phyloP scores from a whole-genome alignment of 2,888 invertebrate genomes.

The Polyommatus iphigenia region DNA sequence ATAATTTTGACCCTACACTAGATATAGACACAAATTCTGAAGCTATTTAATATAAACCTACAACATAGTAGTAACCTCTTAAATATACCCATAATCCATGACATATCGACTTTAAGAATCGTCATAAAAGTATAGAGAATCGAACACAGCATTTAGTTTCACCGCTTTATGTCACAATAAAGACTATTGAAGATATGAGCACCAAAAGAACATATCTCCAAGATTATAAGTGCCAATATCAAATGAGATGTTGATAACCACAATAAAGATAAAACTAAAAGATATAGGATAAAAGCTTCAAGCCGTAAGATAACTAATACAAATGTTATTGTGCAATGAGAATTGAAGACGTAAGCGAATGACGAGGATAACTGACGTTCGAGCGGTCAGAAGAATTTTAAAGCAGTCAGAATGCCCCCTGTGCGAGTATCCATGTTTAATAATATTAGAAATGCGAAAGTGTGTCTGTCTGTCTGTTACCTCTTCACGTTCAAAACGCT shows the following conservation, averaged over 20 bases:
- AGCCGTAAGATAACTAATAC: conserved; percentile 31
- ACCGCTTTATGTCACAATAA: conserved; percentile 5
- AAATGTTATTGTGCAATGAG: conserved; percentile 51
- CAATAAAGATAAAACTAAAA: conserved; percentile 41
- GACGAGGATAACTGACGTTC: too few species aligned
- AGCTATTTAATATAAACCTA: neutral
- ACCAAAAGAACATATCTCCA: conserved; percentile 30
- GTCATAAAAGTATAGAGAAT: neutral
- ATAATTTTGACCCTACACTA: neutral
- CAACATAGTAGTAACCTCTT: neutral
- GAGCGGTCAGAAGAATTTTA: too few species aligned
- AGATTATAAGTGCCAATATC: conserved; percentile 34
- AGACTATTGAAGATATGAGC: conserved; percentile 32
- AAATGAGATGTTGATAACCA: conserved; percentile 42
- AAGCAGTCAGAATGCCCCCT: too few species aligned
- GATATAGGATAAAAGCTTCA: conserved; percentile 66
- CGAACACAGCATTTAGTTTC: conserved; percentile 32
- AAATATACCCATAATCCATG: neutral
- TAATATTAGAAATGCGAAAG: too few species aligned
- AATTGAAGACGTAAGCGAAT: too few species aligned
- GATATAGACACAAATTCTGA: neutral
- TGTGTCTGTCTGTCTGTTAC: too few species aligned
- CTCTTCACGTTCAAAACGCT: too few species aligned
- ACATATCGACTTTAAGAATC: neutral
- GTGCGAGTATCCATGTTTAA: too few species aligned